Conservation (phyloP, 2,113 vertebrate genomes). For the Coracopsis vasa region DNA sequence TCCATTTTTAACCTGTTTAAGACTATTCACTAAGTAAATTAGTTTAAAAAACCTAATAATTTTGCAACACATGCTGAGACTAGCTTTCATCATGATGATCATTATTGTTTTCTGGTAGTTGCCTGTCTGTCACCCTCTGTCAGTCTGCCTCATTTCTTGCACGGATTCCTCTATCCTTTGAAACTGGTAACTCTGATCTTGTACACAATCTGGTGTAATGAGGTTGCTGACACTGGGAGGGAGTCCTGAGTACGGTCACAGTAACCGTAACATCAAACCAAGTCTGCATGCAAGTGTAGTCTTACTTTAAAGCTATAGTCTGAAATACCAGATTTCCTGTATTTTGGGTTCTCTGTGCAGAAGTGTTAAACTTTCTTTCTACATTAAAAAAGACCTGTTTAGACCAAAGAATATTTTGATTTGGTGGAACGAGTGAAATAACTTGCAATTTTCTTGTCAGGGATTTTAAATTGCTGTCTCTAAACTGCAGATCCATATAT, state of each 20-base stretch:
- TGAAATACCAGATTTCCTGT: background rate
- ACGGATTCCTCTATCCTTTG: background rate
- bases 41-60: constrained; percentile 12
- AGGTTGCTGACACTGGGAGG: background rate
- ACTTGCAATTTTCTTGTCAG: background rate
- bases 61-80: background rate
- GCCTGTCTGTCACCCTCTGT: background rate
- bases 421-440: background rate
- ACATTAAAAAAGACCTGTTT: background rate
- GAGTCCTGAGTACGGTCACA: background rate
- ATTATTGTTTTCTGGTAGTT: background rate
- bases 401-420: background rate
- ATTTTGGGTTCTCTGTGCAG: background rate
- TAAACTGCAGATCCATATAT: background rate
- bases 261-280: background rate
- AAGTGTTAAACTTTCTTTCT: background rate
- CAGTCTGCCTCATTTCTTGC: background rate
- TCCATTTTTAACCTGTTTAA: constrained; percentile 36
- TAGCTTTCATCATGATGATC: background rate
- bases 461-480: background rate
- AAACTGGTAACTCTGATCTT: background rate
- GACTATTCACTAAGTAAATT: constrained; percentile 4
- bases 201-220: background rate
- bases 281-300: background rate
- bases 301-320: background rate